Base-by-base conservation (phyloP, 2,888 invertebrate genomes). In the Chouioia cunea region DNA sequence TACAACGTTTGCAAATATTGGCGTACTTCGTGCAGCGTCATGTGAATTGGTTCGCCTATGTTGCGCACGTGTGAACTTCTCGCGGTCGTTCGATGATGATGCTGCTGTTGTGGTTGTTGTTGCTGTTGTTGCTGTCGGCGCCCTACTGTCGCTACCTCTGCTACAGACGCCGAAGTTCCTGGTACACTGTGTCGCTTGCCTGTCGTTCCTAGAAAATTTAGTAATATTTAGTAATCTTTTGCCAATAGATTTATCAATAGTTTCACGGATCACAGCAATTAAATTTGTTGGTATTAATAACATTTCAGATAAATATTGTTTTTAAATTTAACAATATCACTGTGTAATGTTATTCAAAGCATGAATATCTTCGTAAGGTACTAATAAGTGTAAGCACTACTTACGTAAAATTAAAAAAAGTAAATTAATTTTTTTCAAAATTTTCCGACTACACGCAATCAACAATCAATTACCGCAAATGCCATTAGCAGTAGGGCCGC, bases 11-110 rank as follows among this genome's bases (percentile, higher is more conserved):
- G 93, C 79, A 95, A 88, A 84, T 94, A 94, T 80, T 93, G 93
- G 75, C 94, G 90, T 81, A 95, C 94, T 86, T 95, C 94, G 77
- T 93, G 92, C 69, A 95, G 86, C 12, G 95, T 94, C 91, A 95
- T 92, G 83, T 95, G 95, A 74, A 94, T 90, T 2, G 92, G 92
- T 82, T 95, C 95, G 2, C 89, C 89, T 66, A 89, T 89, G 60
- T 89, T 89, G 73, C 90, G 90, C 16, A 88, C 86, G 75, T 85
- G 87, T 75, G 87, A 89, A 74, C 88, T 89, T 54, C 87, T 87
- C 1, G 80, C 76, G 27, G 67, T 70, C 79, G 79, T 10, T 77
- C 76, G n/a, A 72, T 76, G 65, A 18, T 66, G 36, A 47, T 70
- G 70, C 1, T 68, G 60, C 22, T 67, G 60, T 12, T 67, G 71